phyloP scores from a whole-genome alignment of 2,888 invertebrate genomes.

The Troides oblongomaculatus region DNA sequence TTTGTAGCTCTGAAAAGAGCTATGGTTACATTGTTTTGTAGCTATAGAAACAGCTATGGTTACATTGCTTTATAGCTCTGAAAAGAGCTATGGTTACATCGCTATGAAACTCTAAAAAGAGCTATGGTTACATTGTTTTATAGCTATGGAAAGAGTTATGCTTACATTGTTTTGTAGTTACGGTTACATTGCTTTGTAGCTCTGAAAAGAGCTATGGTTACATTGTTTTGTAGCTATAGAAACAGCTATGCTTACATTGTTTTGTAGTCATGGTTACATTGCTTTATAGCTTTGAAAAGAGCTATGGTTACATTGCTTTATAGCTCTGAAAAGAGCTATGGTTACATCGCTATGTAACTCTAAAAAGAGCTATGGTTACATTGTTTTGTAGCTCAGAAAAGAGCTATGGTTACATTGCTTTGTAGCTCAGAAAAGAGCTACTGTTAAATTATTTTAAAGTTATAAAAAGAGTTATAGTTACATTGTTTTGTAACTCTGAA shows the following conservation, averaged over 20 bases:
- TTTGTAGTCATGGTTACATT: not conserved
- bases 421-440: not conserved
- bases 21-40: not conserved
- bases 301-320: constrained; percentile 10
- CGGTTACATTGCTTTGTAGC: constrained; percentile 7
- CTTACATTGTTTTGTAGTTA: constrained; percentile 26
- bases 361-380: constrained; percentile 3
- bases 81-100: constrained; percentile 19
- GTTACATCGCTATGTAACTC: constrained; percentile 13
- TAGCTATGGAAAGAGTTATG: not conserved
- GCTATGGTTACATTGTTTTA: not conserved
- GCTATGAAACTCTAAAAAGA: constrained; percentile 7
- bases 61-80: not conserved
- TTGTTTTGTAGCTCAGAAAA: not conserved
- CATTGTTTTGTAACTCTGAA: constrained; percentile 16
- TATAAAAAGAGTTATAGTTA: constrained; percentile 24
- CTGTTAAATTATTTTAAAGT: not conserved
- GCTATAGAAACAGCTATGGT: constrained; percentile 4
- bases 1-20: constrained; percentile 21
- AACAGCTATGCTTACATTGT: constrained; percentile 3
- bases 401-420: constrained; percentile 10
- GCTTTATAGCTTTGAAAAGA: constrained; percentile 16
- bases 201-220: constrained; percentile 11
- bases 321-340: constrained; percentile 13
- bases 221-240: constrained; percentile 26